Evolutionary conservation across 1,140 invertebrate genomes (phyloP).

Genomic region (Eriocheir sinensis): DNA sequence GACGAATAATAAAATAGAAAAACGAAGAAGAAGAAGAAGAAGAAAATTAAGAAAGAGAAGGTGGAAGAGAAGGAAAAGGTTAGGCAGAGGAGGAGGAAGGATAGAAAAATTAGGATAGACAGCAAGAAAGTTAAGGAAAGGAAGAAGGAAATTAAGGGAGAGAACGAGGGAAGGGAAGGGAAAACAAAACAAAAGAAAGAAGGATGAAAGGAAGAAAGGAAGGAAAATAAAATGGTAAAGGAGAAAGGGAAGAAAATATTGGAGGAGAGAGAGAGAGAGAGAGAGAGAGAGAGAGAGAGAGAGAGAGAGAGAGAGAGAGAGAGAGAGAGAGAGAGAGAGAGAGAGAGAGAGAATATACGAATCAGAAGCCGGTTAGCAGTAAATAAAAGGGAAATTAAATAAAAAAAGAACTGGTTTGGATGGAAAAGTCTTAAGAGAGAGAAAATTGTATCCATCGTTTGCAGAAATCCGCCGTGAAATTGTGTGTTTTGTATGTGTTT

Average conservation of each 20-base stretch:
- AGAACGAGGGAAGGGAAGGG: not conserved
- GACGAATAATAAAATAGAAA: not conserved
- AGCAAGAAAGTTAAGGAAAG: not conserved
- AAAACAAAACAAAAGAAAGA: not conserved
- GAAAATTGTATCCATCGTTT: not conserved
- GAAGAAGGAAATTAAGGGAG: not conserved
- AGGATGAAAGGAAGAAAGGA: not conserved
- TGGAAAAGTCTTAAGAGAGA: not conserved
- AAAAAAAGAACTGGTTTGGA: not conserved
- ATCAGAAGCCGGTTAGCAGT: constrained; percentile 91
- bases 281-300: constrained; percentile 48
- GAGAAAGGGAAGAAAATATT: not conserved
- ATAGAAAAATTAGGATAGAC: not conserved
- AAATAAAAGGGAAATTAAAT: constrained; percentile 82
- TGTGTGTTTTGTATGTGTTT: not conserved
- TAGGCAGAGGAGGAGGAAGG: not conserved
- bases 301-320: constrained; percentile 16
- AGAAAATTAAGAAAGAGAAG: not conserved
- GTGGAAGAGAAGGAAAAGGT: not conserved
- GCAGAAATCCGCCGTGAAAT: not conserved
- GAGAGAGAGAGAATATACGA: constrained; percentile 83
- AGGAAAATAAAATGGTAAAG: not conserved
- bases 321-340: not conserved
- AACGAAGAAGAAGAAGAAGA: not conserved
- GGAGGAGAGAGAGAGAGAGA: constrained; percentile 44